Evolutionary conservation across 2,113 vertebrate genomes (phyloP).

Genomic region (Xiphophorus couchianus): DNA sequence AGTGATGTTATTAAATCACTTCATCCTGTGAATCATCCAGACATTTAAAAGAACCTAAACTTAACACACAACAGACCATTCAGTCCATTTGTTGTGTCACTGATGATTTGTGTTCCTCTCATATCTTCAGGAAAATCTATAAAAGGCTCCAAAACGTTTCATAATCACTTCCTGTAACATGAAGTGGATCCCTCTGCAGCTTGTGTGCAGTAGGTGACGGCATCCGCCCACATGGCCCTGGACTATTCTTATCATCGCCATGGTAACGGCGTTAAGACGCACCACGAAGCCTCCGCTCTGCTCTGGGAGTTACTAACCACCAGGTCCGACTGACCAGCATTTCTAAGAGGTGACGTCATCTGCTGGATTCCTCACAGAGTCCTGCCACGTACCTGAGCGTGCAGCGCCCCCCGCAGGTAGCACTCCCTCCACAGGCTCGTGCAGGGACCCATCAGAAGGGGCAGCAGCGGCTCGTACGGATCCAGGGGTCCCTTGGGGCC

Average conservation of each 20-base stretch:
- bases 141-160: neutral
- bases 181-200: neutral
- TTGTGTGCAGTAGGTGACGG: constrained; percentile 10
- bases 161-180: neutral
- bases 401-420: constrained; percentile 88
- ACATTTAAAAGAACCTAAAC: too few species aligned
- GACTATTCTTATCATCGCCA: constrained; percentile 46
- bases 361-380: neutral
- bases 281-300: neutral
- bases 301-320: neutral
- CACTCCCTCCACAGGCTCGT: constrained; percentile 89
- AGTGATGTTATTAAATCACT: too few species aligned
- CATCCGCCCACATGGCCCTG: constrained; percentile 34
- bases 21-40: too few species aligned
- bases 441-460: constrained; percentile 84
- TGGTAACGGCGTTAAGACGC: constrained; percentile 23
- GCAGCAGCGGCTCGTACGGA: constrained; percentile 81
- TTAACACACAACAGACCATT: neutral
- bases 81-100: neutral
- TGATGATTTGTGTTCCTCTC: neutral
- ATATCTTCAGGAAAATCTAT: neutral
- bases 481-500: constrained; percentile 58
- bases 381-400: constrained; percentile 81
- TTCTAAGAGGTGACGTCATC: constrained; percentile 14
- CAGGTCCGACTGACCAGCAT: constrained; percentile 12